Base-by-base conservation (phyloP, 2,113 vertebrate genomes). In the Rhynchopsitta pachyrhyncha region DNA sequence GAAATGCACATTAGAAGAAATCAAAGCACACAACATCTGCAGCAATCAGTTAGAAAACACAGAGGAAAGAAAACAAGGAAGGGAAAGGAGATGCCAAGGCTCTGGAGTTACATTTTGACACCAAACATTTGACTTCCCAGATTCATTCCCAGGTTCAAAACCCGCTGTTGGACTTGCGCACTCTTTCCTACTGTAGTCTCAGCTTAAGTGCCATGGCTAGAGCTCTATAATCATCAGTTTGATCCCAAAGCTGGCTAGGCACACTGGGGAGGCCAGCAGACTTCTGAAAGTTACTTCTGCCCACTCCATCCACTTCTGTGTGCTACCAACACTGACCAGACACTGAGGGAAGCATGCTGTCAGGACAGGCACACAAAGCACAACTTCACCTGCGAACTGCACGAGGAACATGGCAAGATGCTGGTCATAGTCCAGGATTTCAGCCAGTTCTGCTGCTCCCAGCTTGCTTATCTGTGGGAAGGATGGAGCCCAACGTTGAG, bases 311-410 rank as follows among this genome's bases (percentile, higher is more conserved):
- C 33, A 16, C 33, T 59, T n/a, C 57, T 7, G 55, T 22, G 55
- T 23, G 55, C 55, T 35, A 24, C 57, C 57, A 24, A 10, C 57
- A 10, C 22, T 35, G 57, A 35, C 13, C 57, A 59, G 57, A 59
- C 57, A 59, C 33, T 35, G 33, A 59, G 14, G 57, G 57, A 24
- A 59, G 33, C 57, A 59, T 4, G 13, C 57, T 35, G 33, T 35
- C 57, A 24, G 57, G 57, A 59, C 57, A 83, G 86, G 95, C 47
- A 80, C 82, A 69, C 15, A 22, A 20, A 76, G 20, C 59, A 47
- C 71, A 52, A 88, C 92, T 70, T n/a, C 97, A 98, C 98, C 98
- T 98, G 97, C 19, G 2, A 96, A 97, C 86, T 97, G 98, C 93
- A 98, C 47, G 4, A 98, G 95, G 86, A 98, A 98, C 98, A 98